Percentiles rank a stretch among this genome's conserved stretches.
phyloP scores from a whole-genome alignment of 2,797 vertebrate genomes.

The Calcarius lapponicus region DNA sequence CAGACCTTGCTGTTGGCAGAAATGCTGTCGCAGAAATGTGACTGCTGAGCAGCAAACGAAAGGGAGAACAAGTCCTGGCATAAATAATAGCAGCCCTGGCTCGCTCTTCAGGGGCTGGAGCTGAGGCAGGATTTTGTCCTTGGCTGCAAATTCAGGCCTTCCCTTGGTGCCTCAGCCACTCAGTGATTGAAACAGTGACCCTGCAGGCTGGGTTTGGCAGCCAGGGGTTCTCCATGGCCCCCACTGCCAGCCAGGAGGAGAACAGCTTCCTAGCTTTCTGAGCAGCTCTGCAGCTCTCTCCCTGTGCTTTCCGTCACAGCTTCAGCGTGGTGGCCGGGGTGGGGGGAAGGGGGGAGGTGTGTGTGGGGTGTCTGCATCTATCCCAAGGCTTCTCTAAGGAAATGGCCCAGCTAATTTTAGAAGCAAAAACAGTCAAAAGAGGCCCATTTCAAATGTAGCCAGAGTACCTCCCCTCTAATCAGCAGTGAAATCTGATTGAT shows the following conservation, averaged over 20 bases:
- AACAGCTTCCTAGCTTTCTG: neutral
- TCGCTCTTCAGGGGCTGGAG: neutral
- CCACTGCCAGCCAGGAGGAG: rapidly evolving
- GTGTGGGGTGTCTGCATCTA: neutral
- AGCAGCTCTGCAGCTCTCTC: neutral
- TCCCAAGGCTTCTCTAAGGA: slow-evolving; percentile 5
- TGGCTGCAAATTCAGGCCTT: neutral
- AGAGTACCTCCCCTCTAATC: slow-evolving; percentile 6
- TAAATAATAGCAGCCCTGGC: rapidly evolving
- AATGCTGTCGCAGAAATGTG: neutral
- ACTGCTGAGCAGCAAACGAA: neutral
- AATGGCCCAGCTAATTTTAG: slow-evolving; percentile 53
- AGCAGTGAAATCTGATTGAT: slow-evolving; percentile 37
- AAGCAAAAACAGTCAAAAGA: slow-evolving; percentile 31
- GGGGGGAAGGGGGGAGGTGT: neutral
- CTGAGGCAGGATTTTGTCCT: neutral
- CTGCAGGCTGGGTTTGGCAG: neutral
- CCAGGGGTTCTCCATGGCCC: rapidly evolving
- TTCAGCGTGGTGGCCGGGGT: neutral
- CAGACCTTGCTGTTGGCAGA: neutral
- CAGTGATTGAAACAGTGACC: neutral
- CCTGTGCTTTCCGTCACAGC: neutral
- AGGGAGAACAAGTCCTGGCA: neutral
- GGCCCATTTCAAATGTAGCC: neutral
- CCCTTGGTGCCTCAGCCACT: rapidly evolving